Base-by-base conservation (phyloP, 2,797 vertebrate species). In the Centroberyx gerrardi region DNA sequence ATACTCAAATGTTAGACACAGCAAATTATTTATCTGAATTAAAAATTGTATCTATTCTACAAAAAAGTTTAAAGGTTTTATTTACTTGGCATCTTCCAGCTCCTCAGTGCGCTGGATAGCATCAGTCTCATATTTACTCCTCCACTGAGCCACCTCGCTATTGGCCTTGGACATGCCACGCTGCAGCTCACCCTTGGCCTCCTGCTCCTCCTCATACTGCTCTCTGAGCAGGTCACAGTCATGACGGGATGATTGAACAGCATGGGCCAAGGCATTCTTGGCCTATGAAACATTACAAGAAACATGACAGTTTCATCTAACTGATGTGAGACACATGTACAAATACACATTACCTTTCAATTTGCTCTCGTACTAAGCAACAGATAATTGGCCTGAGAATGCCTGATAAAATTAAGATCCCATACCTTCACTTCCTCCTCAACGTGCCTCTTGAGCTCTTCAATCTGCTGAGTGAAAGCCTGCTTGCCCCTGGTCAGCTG, bases 401-500 rank as follows among this genome's bases (percentile, higher is more conserved):
- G 22, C 22, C 22, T 1, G 17, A n/a, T 1, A 17, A 38, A 6
- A 2, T 33, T 4, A 48, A 68, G 28, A 22, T 1, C 0, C 55
- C 3, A 14, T 67, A 92, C 93, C 89, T 94, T 94, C 8, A 92
- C 79, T 82, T 94, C 92, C 33, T 94, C 93, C 48, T 98, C 97
- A 83, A 97, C 87, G 13, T 96, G 96, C 51, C 96, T 93, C 82
- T 96, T 98, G 13, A 97, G 49, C 83, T 97, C 97, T 58, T 98
- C 96, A 82, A 96, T 94, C 87, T 97, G 96, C 70, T 97, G 96
- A 5, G 96, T 97, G 72, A 93, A 97, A 49, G 95, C 96, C 77
- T 96, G 96, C 58, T 98, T 98, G 29, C 95, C 92, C 84, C 97
- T 94, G 60, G 96, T 95, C 0, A 98, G 87, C 87, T 98, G 97